phyloP scores from a whole-genome alignment of 2,888 invertebrate genomes.

The Neoascia interrupta region DNA sequence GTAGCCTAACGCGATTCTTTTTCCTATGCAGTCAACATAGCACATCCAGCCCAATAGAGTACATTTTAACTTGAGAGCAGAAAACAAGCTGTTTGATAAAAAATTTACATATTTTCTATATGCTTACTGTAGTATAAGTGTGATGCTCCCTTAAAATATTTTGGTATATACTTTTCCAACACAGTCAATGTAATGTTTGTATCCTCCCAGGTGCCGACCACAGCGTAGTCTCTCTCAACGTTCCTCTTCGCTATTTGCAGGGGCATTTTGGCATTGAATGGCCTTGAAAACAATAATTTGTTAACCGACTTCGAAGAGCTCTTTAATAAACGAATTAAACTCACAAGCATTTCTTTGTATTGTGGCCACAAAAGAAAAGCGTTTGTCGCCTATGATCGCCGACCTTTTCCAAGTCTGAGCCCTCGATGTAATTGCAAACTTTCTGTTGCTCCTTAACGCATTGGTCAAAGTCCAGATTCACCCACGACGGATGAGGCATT shows the following conservation, averaged over 20 bases:
- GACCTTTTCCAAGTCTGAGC: conserved; percentile 89
- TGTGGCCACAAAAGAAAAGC: conserved; percentile 94
- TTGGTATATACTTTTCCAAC: conserved; percentile 89
- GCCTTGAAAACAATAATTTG: conserved; percentile 81
- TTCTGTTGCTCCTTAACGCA: conserved; percentile 90
- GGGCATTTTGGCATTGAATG: conserved; percentile 90
- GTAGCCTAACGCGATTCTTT: too few species aligned
- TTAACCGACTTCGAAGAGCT: not conserved
- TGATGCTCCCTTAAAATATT: conserved; percentile 89
- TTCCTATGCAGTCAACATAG: too few species aligned
- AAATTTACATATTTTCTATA: too few species aligned
- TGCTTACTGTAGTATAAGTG: conserved; percentile 83
- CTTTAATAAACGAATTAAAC: conserved; percentile 74
- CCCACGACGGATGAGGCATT: conserved; percentile 91
- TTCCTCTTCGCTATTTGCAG: conserved; percentile 90
- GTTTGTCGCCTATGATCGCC: conserved; percentile 92
- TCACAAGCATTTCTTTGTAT: conserved; percentile 88
- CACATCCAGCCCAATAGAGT: too few species aligned
- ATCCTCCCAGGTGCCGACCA: conserved; percentile 91
- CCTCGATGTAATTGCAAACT: conserved; percentile 89
- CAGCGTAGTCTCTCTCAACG: conserved; percentile 89
- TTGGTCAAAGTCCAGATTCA: conserved; percentile 93
- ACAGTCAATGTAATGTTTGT: conserved; percentile 90
- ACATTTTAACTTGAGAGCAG: too few species aligned
- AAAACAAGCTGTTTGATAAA: too few species aligned